Conservation (phyloP, 2,113 vertebrate genomes). For the Girardinichthys multiradiatus region DNA sequence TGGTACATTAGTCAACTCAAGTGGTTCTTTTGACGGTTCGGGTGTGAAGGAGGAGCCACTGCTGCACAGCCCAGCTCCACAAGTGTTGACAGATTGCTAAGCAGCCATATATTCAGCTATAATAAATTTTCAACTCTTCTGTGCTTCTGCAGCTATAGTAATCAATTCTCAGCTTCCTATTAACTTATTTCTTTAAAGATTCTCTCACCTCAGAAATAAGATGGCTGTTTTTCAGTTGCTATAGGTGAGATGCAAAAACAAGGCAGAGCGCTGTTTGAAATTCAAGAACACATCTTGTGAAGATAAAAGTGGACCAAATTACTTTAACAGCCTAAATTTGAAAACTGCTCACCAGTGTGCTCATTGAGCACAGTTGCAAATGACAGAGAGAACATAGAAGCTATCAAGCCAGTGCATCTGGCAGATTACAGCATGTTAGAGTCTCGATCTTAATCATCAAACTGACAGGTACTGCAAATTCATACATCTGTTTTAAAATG, state of each 20-base stretch:
- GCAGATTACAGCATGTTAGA: slow-evolving; percentile 40
- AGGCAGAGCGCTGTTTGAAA: slow-evolving; percentile 1
- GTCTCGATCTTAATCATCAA: slow-evolving; percentile 11
- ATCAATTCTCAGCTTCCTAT: neutral
- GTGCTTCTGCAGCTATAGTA: neutral
- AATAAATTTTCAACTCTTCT: slow-evolving; percentile 8
- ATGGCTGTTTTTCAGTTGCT: neutral
- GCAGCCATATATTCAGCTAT: slow-evolving; percentile 19
- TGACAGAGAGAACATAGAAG: slow-evolving; percentile 34
- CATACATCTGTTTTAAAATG: slow-evolving; percentile 11
- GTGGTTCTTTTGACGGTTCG: slow-evolving; percentile 40
- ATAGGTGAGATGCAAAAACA: neutral
- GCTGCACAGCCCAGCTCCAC: slow-evolving; percentile 5
- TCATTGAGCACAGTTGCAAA: slow-evolving; percentile 32
- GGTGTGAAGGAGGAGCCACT: slow-evolving; percentile 29
- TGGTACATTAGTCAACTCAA: slow-evolving; percentile 50
- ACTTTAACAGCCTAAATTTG: slow-evolving; percentile 30
- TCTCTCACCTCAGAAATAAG: neutral
- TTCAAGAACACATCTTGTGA: slow-evolving; percentile 7
- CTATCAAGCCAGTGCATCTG: slow-evolving; percentile 20
- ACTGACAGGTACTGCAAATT: neutral
- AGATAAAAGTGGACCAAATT: slow-evolving; percentile 32
- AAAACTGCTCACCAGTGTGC: slow-evolving; percentile 35
- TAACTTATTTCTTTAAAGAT: neutral
- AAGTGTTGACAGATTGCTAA: slow-evolving; percentile 26